Conservation (phyloP, 2,888 invertebrate species). For the Mesorhabditis sp. region DNA sequence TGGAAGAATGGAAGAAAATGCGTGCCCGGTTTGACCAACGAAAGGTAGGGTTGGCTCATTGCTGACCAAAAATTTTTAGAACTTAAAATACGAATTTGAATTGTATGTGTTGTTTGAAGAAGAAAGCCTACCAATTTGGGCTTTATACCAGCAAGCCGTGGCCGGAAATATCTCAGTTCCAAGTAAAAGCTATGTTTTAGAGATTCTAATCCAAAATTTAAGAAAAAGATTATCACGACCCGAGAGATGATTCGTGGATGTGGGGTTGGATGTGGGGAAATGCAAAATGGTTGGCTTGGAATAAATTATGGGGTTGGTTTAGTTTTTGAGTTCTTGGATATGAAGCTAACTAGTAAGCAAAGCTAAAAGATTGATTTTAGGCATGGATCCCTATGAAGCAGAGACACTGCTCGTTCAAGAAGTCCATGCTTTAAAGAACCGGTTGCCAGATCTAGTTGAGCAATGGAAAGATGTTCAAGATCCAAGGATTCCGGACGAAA, state of each 20-base stretch:
- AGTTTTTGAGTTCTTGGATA: background rate
- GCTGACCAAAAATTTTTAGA: conserved; percentile 6
- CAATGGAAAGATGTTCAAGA: background rate
- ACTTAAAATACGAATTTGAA: conserved; percentile 36
- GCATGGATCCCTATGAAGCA: background rate
- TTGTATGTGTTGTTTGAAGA: conserved; percentile 37
- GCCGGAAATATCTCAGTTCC: conserved; percentile 43
- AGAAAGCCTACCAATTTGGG: conserved; percentile 36
- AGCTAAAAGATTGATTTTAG: background rate
- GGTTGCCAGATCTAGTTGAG: background rate
- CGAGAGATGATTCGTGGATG: conserved; percentile 45
- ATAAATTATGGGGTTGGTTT: conserved; percentile 28
- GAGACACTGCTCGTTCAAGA: background rate
- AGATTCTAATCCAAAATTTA: conserved; percentile 6
- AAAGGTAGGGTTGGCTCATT: conserved; percentile 15
- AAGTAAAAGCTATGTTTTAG: conserved; percentile 21
- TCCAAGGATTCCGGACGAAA: background rate
- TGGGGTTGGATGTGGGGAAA: conserved; percentile 49
- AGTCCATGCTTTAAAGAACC: background rate
- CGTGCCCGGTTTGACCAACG: conserved; percentile 29
- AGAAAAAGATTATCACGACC: conserved; percentile 45
- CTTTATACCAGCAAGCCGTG: conserved; percentile 39
- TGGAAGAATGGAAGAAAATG: conserved; percentile 27
- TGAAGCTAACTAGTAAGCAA: background rate
- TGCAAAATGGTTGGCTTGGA: conserved; percentile 48